These are phyloP conservation scores for Masnerella sp. DNA, from an alignment of 2,888 invertebrate genomes.

Conservation along the genomic window DNA sequence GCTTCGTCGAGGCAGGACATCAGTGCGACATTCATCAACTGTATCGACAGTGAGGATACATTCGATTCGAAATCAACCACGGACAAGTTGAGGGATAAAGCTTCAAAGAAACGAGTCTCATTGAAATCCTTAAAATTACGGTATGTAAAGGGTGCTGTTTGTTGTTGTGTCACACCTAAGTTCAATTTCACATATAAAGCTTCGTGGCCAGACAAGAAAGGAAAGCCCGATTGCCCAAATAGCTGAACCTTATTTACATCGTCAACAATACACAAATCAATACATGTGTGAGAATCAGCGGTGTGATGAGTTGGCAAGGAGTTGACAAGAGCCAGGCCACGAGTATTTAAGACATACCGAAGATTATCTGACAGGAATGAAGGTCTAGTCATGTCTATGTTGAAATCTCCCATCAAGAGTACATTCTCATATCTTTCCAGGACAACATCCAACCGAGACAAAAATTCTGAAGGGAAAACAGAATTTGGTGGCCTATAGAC, in stretches of 20 bases:
- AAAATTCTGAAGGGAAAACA: not conserved
- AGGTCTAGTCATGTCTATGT: not conserved
- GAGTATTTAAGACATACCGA: not conserved
- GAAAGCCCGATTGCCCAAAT: slow-evolving; percentile 1
- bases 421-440: not conserved
- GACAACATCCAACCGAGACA: not conserved
- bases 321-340: not conserved
- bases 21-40: too few species aligned
- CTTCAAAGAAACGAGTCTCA: not conserved
- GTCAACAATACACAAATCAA: not conserved
- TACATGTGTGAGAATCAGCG: not conserved
- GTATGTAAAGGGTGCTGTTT: too few species aligned
- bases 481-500: slow-evolving; percentile 8
- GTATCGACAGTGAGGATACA: too few species aligned
- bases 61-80: too few species aligned
- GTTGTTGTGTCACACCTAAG: not conserved
- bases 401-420: slow-evolving; percentile 2
- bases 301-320: slow-evolving; percentile 3
- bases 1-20: too few species aligned
- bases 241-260: not conserved
- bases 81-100: too few species aligned
- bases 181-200: too few species aligned
- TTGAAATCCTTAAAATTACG: not conserved
- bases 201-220: slow-evolving; percentile 11
- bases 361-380: not conserved